phyloP scores from a whole-genome alignment of 1,140 invertebrate genomes.

The Scaptomyza graminum region DNA sequence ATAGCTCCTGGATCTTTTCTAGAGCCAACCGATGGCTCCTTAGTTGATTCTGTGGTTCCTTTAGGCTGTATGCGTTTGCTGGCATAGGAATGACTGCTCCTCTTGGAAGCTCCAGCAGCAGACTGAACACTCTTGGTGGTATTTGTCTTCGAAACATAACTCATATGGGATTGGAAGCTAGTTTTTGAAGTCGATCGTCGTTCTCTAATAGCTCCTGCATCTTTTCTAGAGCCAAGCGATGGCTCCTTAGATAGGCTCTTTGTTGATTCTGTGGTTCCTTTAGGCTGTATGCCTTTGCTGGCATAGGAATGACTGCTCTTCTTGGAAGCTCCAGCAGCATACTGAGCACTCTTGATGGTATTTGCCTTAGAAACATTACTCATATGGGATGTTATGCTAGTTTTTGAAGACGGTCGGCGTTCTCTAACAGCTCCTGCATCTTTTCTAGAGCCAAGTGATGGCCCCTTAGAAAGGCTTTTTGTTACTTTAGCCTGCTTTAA shows the following conservation, averaged over 20 bases:
- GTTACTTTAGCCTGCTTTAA: not conserved
- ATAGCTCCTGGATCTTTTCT: not conserved
- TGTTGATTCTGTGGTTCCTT: not conserved
- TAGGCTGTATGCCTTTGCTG: not conserved
- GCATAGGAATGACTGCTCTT: not conserved
- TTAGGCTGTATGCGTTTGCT: not conserved
- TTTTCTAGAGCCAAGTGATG: not conserved
- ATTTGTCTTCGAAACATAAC: not conserved
- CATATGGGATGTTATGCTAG: constrained; percentile 2
- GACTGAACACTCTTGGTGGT: not conserved
- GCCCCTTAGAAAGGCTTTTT: not conserved
- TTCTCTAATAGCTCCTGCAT: constrained; percentile 1
- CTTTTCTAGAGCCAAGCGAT: not conserved
- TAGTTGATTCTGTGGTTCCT: not conserved
- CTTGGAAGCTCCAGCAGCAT: not conserved
- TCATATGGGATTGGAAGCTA: constrained; percentile 8
- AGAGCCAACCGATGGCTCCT: not conserved
- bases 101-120: not conserved
- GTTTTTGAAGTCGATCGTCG: constrained; percentile 2
- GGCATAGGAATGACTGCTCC: not conserved
- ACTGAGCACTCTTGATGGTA: not conserved
- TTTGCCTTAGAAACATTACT: not conserved
- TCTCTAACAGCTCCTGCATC: constrained; percentile 1
- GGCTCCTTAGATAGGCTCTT: not conserved
- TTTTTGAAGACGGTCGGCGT: constrained; percentile 2